Base-by-base conservation (phyloP, 37 sponge, comb jelly and placozoan species). In the Cliona cf. orientalis region DNA sequence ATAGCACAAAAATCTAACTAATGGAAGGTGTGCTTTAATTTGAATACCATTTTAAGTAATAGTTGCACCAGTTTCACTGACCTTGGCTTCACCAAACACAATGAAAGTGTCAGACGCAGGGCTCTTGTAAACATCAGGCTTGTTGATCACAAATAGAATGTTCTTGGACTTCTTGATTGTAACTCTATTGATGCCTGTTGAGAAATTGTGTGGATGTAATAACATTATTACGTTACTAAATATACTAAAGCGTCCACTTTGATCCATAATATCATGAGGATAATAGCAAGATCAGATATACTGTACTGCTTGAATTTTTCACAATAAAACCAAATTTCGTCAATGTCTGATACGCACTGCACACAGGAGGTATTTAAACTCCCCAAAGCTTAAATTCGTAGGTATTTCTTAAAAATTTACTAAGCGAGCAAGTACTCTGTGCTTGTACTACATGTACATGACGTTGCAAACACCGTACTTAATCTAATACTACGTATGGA, bases 81-180 rank as follows among this genome's bases (percentile, higher is more conserved):
- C 96, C 86, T 95, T 98, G 19, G 96, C 94, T 34, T 98, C 99
- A 9, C 99, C 99, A 84, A 98, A 98, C 67, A 98, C 99, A 25
- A 98, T 91, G 79, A 95, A 95, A 14, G 94, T 98, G 31, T 95
- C 99, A 5, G 99, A 95, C 0, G 91, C 95, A 0, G 93, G 93
- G 46, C 93, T 95, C 78, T 95, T 98, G 96, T 88, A 98, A 45
- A 98, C 99, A 44, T 98, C 99, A 21, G 99, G 99, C 39, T 91
- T 93, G 43, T 80, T 74, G 26, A 98, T 98, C 5, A 95, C 96
- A 89, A 98, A 98, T 25, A 98, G 87, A 49, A 98, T 95, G 91
- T 95, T 95, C 87, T 98, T 98, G 0, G 92, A 69, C 75, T 95
- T 98, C 45, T 89, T 88, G 42, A 98, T 93, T 44, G 99, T 98